Evolutionary conservation across 2,888 invertebrate genomes (phyloP), one percentile per base, ranked within the genome.

Genomic region (Cetonia aurata): DNA sequence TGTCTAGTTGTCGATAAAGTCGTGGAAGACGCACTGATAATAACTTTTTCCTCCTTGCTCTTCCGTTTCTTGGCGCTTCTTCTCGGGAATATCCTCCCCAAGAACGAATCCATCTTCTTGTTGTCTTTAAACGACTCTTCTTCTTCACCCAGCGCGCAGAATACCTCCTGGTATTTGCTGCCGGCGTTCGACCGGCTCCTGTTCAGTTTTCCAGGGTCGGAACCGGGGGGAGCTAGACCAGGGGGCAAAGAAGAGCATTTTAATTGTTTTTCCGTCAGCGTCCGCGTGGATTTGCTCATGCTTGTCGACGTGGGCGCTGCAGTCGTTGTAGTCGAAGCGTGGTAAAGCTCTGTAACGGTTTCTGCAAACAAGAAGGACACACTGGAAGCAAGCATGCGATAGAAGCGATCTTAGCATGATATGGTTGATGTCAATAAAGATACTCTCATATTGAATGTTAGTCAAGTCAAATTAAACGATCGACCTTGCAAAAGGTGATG

Each of bases 51-150:
- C 48, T 86, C 86, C 0, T 83, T 83, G 70, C 83, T 85, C 42
- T 91, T 89, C 72, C 90, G 90, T 81, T 92, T 91, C 80, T 92
- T 91, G 37, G 90, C 92, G 68, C 92, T 92, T 77, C 91, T 90
- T 75, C 92, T 87, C 48, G 91, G 86, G 52, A 92, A 86, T 67
- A 93, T 83, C 73, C 92, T 87, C 69, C 90, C 90, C 80, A 93
- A 89, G 81, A 90, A 89, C 73, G 88, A 86, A 79, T 89, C 87
- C 81, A 88, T 86, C 83, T 91, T 87, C 73, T 79, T 80, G 41
- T 77, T 77, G 8, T 80, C 81, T 72, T 80, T 82, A 46, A 83
- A 82, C 71, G 86, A 83, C 71, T 86, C 84, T 8, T 82, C 80
- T 65, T 79, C 81, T 73, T 83, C 83, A 15, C 79, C 80, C 9